Conservation (phyloP, 1,140 invertebrate species). For the Venustaconcha ellipsiformis region DNA sequence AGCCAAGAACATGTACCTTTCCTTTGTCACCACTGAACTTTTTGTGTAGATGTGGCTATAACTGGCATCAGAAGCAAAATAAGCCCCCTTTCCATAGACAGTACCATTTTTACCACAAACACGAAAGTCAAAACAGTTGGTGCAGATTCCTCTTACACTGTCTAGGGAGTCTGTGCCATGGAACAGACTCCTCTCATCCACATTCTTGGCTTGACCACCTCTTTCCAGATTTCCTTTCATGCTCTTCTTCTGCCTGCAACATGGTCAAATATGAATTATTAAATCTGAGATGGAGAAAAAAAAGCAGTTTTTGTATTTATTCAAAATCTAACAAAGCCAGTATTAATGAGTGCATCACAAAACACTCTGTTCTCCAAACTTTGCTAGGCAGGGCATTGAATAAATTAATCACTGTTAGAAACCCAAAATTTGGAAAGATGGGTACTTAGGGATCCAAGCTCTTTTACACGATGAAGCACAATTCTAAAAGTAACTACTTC, state of each 20-base stretch:
- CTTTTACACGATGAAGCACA: no score
- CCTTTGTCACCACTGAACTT: not conserved
- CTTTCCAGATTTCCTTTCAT: conserved; percentile 36
- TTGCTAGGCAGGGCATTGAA: no score
- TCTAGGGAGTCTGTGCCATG: conserved; percentile 48
- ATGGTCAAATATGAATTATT: no score
- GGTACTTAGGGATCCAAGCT: no score
- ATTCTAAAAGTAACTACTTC: no score
- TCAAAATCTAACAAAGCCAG: no score
- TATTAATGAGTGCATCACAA: no score
- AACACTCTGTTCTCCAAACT: no score
- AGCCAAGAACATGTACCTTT: conserved; percentile 51
- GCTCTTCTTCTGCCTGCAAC: conserved; percentile 37
- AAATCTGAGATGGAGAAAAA: no score
- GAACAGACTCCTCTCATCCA: conserved; percentile 40
- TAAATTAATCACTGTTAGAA: no score
- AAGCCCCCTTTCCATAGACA: conserved; percentile 57
- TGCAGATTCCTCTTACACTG: conserved; percentile 41
- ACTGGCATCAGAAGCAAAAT: conserved; percentile 54
- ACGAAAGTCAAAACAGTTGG: conserved; percentile 53
- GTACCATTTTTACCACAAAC: conserved; percentile 48
- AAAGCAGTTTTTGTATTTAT: no score
- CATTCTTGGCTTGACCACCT: conserved; percentile 6
- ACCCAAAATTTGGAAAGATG: no score
- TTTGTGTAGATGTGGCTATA: conserved; percentile 49